Evolutionary conservation across 2,113 vertebrate genomes (phyloP), one percentile per base, ranked within the genome.

Genomic region (Genyomyrus donnyi): DNA sequence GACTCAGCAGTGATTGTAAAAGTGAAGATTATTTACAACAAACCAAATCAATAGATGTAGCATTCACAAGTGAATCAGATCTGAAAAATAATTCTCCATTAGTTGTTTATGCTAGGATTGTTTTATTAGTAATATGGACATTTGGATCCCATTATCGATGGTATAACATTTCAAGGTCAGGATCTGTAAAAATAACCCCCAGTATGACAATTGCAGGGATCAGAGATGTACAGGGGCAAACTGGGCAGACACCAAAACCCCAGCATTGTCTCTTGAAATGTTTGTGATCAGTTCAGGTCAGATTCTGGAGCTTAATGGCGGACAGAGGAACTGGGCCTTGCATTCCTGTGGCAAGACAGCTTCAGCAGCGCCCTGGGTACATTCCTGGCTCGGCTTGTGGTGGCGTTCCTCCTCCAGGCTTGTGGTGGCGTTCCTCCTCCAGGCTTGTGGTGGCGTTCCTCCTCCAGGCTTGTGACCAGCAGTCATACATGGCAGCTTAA

Each of bases 401-500:
- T 17, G 11, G 49, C 31, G 84, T 19, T 0, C 70, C 21, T 50
- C 42, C 19, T 31, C 62, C 10, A 27, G 42, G 88, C 92, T 91
- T 91, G 88, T 92, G 93, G n/a, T n/a, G n/a, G n/a, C n/a, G n/a
- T n/a, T n/a, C n/a, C n/a, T n/a, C n/a, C n/a, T n/a, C n/a, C n/a
- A n/a, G n/a, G n/a, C n/a, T n/a, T n/a, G n/a, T n/a, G n/a, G n/a
- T n/a, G 10, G 49, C 31, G 84, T 19, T 0, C 70, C 21, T 50
- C 42, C 19, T 31, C 62, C 10, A 27, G 42, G 88, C 92, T 91
- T 91, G 88, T 92, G 93, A 91, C n/a, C n/a, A 15, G 11, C 74
- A 89, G 90, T 92, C 89, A 92, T 70, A 91, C 88, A 91, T 90
- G 62, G 90, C 24, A 70, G 80, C 31, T 89, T 85, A 62, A 5